phyloP scores from a whole-genome alignment of 1,140 invertebrate species.

The Cotesia chilonis region DNA sequence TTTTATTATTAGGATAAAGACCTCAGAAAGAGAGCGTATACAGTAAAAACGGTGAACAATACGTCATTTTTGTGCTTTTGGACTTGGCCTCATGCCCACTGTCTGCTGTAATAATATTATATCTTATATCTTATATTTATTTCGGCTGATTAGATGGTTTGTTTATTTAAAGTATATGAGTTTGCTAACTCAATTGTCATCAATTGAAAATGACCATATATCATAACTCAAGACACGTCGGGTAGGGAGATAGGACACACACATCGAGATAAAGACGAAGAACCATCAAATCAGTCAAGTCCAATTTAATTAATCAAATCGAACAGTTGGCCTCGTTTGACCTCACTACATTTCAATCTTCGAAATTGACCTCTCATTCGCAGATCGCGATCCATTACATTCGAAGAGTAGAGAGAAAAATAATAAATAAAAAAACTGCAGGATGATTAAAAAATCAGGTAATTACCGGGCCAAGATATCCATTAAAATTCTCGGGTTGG shows the following conservation, averaged over 20 bases:
- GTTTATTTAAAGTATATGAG: not conserved
- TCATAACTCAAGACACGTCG: not conserved
- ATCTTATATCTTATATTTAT: too few species aligned
- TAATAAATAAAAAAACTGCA: conserved; percentile 14
- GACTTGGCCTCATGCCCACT: too few species aligned
- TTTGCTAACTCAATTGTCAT: not conserved
- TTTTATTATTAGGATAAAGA: conserved; percentile 27
- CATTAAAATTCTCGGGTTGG: conserved; percentile 31
- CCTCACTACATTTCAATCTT: conserved; percentile 3
- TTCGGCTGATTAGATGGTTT: not conserved
- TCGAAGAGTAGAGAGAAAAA: not conserved
- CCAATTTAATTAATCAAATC: conserved; percentile 8
- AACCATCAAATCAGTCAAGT: not conserved
- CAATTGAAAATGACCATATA: conserved; percentile 4
- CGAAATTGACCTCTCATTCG: not conserved
- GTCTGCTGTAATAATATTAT: too few species aligned
- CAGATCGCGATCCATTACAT: not conserved
- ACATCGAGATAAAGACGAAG: not conserved
- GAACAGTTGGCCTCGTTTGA: conserved; percentile 18
- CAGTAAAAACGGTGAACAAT: not conserved
- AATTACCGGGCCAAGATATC: conserved; percentile 23
- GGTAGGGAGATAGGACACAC: too few species aligned
- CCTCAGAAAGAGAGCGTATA: conserved; percentile 32
- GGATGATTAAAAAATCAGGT: conserved; percentile 33
- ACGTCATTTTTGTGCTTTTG: not conserved